phyloP scores from a whole-genome alignment of 30 jellyfish, hydroid and myxozoan genomes.

The Mastigias papua region DNA sequence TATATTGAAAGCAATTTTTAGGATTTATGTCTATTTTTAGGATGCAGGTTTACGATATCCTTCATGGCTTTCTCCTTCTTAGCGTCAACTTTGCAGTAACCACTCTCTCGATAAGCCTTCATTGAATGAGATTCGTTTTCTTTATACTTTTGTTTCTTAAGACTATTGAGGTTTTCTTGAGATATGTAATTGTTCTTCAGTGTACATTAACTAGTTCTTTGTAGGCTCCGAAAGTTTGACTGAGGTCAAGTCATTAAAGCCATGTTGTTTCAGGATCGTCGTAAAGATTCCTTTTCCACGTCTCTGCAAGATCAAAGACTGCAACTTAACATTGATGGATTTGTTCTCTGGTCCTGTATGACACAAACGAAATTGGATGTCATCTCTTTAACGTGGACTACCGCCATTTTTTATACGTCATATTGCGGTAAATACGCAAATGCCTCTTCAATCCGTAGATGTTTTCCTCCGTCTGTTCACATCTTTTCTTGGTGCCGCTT shows the following conservation, averaged over 20 bases:
- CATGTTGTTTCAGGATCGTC: conserved; percentile 65
- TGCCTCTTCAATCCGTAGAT: conserved; percentile 17
- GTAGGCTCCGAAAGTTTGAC: conserved; percentile 75
- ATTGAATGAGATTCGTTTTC: conserved; percentile 44
- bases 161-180: conserved; percentile 65
- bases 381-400: conserved; percentile 15
- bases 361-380: conserved; percentile 57
- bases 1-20: too few relatives aligned
- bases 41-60: not conserved
- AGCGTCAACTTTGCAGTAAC: not conserved
- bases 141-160: conserved; percentile 48
- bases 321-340: conserved; percentile 34
- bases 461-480: conserved; percentile 5
- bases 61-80: too few relatives aligned
- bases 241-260: conserved; percentile 64
- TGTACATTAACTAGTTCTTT: conserved; percentile 58
- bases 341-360: conserved; percentile 30
- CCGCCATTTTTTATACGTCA: conserved; percentile 33
- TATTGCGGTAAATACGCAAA: conserved; percentile 15
- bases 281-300: conserved; percentile 29
- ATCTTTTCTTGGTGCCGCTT: conserved; percentile 42
- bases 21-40: too few relatives aligned
- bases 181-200: conserved; percentile 31
- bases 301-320: conserved; percentile 53
- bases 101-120: not conserved